A percentile compares a stretch with the other conserved stretches of the same genome.
phyloP scores from a whole-genome alignment of 2,888 invertebrate species.

The Limenitis arthemis region DNA sequence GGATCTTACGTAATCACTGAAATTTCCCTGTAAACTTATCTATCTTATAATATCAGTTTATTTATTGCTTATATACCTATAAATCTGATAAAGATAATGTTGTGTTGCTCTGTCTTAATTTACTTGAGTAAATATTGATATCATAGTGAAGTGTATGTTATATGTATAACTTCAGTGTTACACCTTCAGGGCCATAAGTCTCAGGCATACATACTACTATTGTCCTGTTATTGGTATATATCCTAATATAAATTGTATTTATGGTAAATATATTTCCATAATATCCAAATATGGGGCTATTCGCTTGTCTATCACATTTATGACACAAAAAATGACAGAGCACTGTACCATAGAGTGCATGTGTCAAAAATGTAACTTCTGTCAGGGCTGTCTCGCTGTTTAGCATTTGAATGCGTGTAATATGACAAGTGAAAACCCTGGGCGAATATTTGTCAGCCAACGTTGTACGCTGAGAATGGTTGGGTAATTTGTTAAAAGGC shows the following conservation, averaged over 20 bases:
- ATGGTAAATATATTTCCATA: neutral
- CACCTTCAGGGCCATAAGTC: neutral
- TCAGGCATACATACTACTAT: neutral
- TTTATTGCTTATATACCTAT: too few relatives aligned
- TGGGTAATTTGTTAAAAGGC: constrained; percentile 5
- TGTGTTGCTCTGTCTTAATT: too few relatives aligned
- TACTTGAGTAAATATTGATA: too few relatives aligned
- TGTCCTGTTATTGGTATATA: too few relatives aligned
- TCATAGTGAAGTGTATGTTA: too few relatives aligned
- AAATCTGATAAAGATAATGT: too few relatives aligned
- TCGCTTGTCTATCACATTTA: constrained; percentile 8
- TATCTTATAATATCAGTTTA: too few relatives aligned
- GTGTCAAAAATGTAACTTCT: constrained; percentile 63
- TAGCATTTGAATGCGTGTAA: constrained; percentile 64
- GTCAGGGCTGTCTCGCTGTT: constrained; percentile 62
- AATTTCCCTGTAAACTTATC: too few relatives aligned
- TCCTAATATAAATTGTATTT: too few relatives aligned
- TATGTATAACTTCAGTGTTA: too few relatives aligned
- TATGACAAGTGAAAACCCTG: constrained; percentile 67
- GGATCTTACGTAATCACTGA: too few relatives aligned
- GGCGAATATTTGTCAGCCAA: constrained; percentile 17
- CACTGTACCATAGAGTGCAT: constrained; percentile 31
- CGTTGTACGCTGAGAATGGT: neutral
- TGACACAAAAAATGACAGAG: constrained; percentile 21
- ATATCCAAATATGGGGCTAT: constrained; percentile 4